Evolutionary conservation across 2,888 invertebrate genomes (phyloP), one percentile per base, ranked within the genome.

Genomic region (Cyaniris semiargus): DNA sequence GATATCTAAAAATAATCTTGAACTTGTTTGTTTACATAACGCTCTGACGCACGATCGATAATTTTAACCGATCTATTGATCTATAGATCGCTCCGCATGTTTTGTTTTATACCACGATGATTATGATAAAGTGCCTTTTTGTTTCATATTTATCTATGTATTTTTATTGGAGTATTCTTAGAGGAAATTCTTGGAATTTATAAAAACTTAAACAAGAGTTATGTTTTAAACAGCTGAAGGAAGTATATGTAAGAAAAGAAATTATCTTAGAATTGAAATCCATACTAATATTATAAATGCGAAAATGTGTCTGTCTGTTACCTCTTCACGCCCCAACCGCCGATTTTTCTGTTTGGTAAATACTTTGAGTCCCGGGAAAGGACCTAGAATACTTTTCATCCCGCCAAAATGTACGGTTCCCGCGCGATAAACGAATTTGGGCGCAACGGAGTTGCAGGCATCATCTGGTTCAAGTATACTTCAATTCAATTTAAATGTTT

Each of bases 111-210:
- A 66, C 23, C 66, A 66, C 27, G 66, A 66, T 66, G 66, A 66
- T 66, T 31, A 66, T 66, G 66, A 66, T 66, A 66, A 31, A 66
- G 31, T 66, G 66, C 66, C 66, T 66, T 66, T 66, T 66, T 66
- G 66, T 66, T 31, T 66, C 27, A 66, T 31, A 27, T 31, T 27
- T 66, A 31, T 66, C 31, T 66, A 66, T 66, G 18, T 31, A 31
- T 66, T 66, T 27, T 31, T 66, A 66, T 66, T 31, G 15, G 15
- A 66, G 4, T 27, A 66, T 27, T 66, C 66, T 66, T 27, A 27
- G 27, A 23, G 66, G 31, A 18, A 66, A 31, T 66, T 66, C 27
- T 1, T 27, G 66, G 66, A 5, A 66, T 66, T 66, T 31, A 31
- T 27, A 66, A 66, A 18, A 66, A 66, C 66, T 23, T 60, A 8